A percentile compares a stretch with the other conserved stretches of the same genome.
Evolutionary conservation across 2,888 invertebrate genomes (phyloP).

Genomic region (Diarsia rubi): DNA sequence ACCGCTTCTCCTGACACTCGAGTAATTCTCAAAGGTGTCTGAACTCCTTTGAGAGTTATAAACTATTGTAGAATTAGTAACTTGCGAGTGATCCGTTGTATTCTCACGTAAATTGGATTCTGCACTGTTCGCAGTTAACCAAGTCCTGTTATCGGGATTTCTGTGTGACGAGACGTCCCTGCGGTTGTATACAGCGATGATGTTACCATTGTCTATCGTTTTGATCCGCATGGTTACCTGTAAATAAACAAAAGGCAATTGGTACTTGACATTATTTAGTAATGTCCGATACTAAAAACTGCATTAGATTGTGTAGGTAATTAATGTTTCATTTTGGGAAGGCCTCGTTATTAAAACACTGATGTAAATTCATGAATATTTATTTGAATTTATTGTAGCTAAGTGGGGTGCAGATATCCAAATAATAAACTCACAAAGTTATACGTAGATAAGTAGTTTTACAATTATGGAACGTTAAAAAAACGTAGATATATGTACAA

Average conservation of each 20-base stretch:
- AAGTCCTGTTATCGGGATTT: conserved; percentile 71
- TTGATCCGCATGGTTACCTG: conserved; percentile 87
- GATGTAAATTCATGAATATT: conserved; percentile 38
- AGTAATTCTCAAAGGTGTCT: conserved; percentile 72
- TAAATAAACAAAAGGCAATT: conserved; percentile 62
- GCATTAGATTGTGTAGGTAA: conserved; percentile 1
- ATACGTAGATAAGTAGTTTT: background rate
- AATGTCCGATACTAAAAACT: conserved; percentile 5
- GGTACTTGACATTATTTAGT: background rate
- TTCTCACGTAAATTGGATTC: conserved; percentile 70
- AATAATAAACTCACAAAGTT: background rate
- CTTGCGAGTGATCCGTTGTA: conserved; percentile 71
- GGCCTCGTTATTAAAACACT: conserved; percentile 24
- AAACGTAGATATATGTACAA: background rate
- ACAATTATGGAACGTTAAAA: background rate
- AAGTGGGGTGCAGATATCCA: background rate
- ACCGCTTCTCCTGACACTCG: conserved; percentile 57
- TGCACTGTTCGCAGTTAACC: conserved; percentile 71
- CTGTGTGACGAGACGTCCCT: conserved; percentile 71
- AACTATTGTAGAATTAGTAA: conserved; percentile 73
- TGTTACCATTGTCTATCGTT: conserved; percentile 83
- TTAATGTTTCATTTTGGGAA: conserved; percentile 30
- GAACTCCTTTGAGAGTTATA: conserved; percentile 71
- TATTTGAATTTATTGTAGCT: conserved; percentile 12
- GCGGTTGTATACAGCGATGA: conserved; percentile 73